Base-by-base conservation (phyloP, 2,113 vertebrate genomes). In the Neogobius melanostomus region DNA sequence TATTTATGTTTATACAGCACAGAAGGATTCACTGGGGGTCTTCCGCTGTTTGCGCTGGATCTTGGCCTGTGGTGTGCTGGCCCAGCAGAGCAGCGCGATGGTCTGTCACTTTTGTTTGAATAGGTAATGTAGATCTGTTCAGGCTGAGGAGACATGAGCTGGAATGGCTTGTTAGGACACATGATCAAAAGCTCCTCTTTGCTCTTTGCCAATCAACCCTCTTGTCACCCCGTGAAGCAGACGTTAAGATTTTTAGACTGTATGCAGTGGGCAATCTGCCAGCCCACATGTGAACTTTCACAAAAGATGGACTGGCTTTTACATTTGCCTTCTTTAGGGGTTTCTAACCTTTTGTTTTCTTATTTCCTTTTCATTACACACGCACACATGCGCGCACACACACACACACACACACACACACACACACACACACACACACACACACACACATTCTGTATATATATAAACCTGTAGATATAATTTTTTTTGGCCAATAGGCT, bases 131-230 rank as follows among this genome's bases (percentile, higher is more conserved):
- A 90, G 94, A 95, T 93, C 93, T 83, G 92, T 91, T 95, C 94
- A 94, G 94, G 93, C 93, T 91, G 94, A 96, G 90, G 92, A 97
- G 95, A 95, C 94, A 95, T 93, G 93, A 95, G 93, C 93, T 95
- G 95, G 96, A 97, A 96, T 94, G 92, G 94, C 95, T 98, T 97
- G 95, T 98, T 97, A 98, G 94, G 95, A 96, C 94, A 94, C 93
- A 95, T 94, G 95, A 96, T 97, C 95, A 97, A 97, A 98, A 95
- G 95, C 92, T 89, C 90, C 93, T 94, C 93, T 95, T 92, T 94
- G 93, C 93, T 95, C 94, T 93, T 93, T 97, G 96, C 95, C 96
- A 97, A 94, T 98, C 96, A 97, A 94, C 88, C 92, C 95, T 96
- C 93, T 93, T 94, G 94, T 94, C 90, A 93, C 94, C 94, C 95